Conservation (phyloP, 2,888 invertebrate species). For the Watsonalla binaria region DNA sequence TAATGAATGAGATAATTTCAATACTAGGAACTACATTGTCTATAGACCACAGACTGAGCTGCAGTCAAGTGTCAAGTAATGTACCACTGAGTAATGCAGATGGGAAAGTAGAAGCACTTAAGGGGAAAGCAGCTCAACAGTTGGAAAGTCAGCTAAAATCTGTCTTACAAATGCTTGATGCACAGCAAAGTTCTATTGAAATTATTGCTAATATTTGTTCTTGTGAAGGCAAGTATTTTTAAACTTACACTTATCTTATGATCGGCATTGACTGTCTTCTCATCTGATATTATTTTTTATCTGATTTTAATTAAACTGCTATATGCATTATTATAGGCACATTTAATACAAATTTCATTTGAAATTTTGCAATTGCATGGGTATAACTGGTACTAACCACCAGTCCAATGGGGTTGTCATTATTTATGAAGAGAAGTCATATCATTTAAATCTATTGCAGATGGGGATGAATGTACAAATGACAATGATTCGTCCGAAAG, state of each 20-base stretch:
- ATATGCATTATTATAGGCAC: no score
- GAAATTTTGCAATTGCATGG: no score
- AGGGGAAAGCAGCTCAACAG: slow-evolving; percentile 55
- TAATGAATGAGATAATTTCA: slow-evolving; percentile 69
- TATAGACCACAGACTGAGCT: slow-evolving; percentile 71
- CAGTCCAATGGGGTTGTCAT: no score
- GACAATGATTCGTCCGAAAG: slow-evolving; percentile 54
- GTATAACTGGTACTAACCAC: no score
- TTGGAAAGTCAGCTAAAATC: slow-evolving; percentile 71
- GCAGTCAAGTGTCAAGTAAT: slow-evolving; percentile 69
- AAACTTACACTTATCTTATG: no score
- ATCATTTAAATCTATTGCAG: slow-evolving; percentile 24
- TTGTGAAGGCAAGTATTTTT: slow-evolving; percentile 72
- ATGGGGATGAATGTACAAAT: slow-evolving; percentile 44
- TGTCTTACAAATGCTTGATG: slow-evolving; percentile 78
- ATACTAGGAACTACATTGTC: slow-evolving; percentile 74
- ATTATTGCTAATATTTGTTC: slow-evolving; percentile 85
- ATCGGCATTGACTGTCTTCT: no score
- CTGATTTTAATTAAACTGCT: no score
- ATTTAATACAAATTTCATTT: no score
- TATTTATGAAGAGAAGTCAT: no score
- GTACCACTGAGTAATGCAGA: slow-evolving; percentile 57
- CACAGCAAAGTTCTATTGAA: slow-evolving; percentile 84
- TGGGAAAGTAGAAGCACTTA: slow-evolving; percentile 45
- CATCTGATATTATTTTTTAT: no score